Evolutionary conservation across 2,113 vertebrate species (phyloP), one percentile per base, ranked within the genome.

Genomic region (Nerophis lumbriciformis): DNA sequence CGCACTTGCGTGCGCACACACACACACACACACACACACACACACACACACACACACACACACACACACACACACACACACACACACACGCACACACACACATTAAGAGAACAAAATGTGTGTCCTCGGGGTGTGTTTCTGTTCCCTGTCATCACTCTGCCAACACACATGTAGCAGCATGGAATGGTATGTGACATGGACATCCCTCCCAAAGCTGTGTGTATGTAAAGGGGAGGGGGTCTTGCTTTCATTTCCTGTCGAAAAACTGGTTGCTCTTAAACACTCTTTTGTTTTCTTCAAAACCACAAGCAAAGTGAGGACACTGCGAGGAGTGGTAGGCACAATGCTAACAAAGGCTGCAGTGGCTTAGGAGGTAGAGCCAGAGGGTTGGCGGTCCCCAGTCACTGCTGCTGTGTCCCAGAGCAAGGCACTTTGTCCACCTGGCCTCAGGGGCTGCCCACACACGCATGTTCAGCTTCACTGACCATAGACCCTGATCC

Each of bases 61-160:
- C 45, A 50, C 58, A 45, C 50, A 55, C 63, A 61, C 59, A 71
- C 73, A 61, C 66, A 69, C 58, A 66, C 72, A 64, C 53, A 63
- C 54, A 54, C 66, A 52, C 38, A 53, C 65, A 38, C 59, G 53
- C 47, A 39, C 21, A 58, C 48, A 51, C 53, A 38, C 52, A 57
- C 63, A 57, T 37, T 28, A 4, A 11, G 16, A 60, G 44, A 55
- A 39, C 42, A 45, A 45, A 45, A 45, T 45, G 42, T 69, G 62
- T 55, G 59, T 63, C 72, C 68, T 69, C 57, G 35, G 65, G 67
- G 70, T 69, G 69, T 61, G 69, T 75, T 68, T 78, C 63, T 73
- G 61, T 51, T 70, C 60, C 36, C 56, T 74, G 65, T 76, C 73
- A 73, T 71, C 70, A 53, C 67, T 68, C 65, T 69, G 59, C 51